Conservation (phyloP, 2,113 vertebrate species). For the Vidua macroura region DNA sequence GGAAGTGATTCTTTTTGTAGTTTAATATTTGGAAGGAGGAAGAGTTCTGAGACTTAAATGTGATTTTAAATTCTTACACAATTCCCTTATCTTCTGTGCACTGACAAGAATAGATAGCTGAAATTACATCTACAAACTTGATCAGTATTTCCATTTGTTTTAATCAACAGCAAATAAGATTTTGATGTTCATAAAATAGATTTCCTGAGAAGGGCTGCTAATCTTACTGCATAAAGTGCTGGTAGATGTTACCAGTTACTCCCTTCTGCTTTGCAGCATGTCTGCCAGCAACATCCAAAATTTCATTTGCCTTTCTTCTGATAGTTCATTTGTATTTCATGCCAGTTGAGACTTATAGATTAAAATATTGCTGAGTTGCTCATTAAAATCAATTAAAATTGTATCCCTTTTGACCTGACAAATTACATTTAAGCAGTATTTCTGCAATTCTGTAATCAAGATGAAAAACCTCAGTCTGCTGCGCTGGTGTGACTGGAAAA, state of each 20-base stretch:
- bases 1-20: background rate
- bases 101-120: background rate
- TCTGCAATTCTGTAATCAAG: background rate
- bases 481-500: background rate
- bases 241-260: background rate
- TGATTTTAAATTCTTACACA: background rate
- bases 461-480: background rate
- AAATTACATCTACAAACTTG: background rate
- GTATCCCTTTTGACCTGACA: background rate
- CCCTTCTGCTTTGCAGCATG: background rate
- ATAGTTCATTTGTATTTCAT: background rate
- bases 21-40: background rate
- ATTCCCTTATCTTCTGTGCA: background rate
- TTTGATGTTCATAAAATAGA: background rate
- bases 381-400: background rate
- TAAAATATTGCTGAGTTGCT: background rate
- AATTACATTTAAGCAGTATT: background rate
- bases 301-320: background rate
- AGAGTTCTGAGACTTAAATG: background rate
- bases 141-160: background rate
- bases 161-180: background rate
- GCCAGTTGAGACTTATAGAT: background rate
- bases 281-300: background rate
- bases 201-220: background rate
- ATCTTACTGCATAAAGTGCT: background rate